phyloP scores from a whole-genome alignment of 2,888 invertebrate genomes.

The Cyclophora albipunctata region DNA sequence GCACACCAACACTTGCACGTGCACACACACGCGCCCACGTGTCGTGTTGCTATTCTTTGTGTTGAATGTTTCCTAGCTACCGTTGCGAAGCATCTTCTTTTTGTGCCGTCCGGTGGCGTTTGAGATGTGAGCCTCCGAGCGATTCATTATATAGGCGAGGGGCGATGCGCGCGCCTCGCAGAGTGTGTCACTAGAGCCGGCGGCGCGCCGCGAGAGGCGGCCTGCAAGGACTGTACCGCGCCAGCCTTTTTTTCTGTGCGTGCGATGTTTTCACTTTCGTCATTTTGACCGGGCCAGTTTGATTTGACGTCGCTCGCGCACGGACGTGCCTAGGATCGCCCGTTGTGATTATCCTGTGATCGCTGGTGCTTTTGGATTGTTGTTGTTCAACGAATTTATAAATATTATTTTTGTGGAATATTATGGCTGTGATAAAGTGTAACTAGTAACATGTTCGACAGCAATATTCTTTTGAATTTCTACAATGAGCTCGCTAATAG shows the following conservation, averaged over 20 bases:
- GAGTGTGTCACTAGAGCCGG: slow-evolving; percentile 72
- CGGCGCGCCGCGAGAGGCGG: slow-evolving; percentile 58
- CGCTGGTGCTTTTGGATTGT: slow-evolving; percentile 65
- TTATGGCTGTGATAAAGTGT: slow-evolving; percentile 72
- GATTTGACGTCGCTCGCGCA: slow-evolving; percentile 72
- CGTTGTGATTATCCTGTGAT: slow-evolving; percentile 69
- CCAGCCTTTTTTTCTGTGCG: slow-evolving; percentile 73
- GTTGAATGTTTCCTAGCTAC: slow-evolving; percentile 69
- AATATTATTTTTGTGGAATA: slow-evolving; percentile 47
- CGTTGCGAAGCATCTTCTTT: slow-evolving; percentile 70
- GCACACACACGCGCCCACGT: slow-evolving; percentile 68
- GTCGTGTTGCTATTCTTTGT: slow-evolving; percentile 69
- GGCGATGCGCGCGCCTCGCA: slow-evolving; percentile 63
- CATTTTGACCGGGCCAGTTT: slow-evolving; percentile 75
- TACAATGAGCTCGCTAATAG: slow-evolving; percentile 73
- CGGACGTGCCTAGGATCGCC: slow-evolving; percentile 69
- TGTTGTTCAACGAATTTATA: slow-evolving; percentile 47
- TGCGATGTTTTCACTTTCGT: slow-evolving; percentile 76
- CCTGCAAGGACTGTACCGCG: slow-evolving; percentile 71
- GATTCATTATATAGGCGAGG: slow-evolving; percentile 71
- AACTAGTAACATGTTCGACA: slow-evolving; percentile 66
- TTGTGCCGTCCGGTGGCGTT: slow-evolving; percentile 64
- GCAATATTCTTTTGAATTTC: slow-evolving; percentile 66
- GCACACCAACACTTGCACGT: slow-evolving; percentile 63
- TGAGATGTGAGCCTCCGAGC: slow-evolving; percentile 60